phyloP scores from a whole-genome alignment of 2,797 vertebrate genomes.

The Phrynocephalus vlangalii region DNA sequence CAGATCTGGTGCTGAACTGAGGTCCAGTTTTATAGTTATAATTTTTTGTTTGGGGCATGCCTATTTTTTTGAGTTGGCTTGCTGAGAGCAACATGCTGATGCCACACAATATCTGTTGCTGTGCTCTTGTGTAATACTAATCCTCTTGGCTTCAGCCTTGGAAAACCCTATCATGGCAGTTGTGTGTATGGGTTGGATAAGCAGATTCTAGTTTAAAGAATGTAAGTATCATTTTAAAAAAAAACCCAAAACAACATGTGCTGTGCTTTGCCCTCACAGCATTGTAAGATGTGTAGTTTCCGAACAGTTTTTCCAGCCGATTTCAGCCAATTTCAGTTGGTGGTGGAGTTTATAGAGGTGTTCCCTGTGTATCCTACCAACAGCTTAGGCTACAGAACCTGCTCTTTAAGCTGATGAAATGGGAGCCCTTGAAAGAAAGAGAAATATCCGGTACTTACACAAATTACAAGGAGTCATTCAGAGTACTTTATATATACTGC shows the following conservation, averaged over 20 bases:
- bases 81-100: too few relatives aligned
- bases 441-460: neutral
- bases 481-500: neutral
- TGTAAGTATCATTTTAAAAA: neutral
- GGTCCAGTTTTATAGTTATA: too few relatives aligned
- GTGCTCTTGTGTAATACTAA: too few relatives aligned
- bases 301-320: neutral
- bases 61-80: too few relatives aligned
- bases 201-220: neutral
- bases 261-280: neutral
- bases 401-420: neutral
- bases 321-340: neutral
- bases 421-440: neutral
- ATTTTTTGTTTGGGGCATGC: too few relatives aligned
- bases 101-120: too few relatives aligned
- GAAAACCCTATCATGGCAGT: too few relatives aligned
- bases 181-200: too few relatives aligned
- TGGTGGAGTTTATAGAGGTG: neutral
- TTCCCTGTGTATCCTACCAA: slow-evolving; percentile 2
- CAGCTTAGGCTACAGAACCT: neutral
- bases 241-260: neutral
- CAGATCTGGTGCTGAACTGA: too few relatives aligned
- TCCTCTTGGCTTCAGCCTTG: too few relatives aligned
- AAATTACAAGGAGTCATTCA: neutral
- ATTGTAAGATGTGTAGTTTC: neutral